Evolutionary conservation across 2,888 invertebrate genomes (phyloP), one percentile per base, ranked within the genome.

Genomic region (Heteropelma amictum): DNA sequence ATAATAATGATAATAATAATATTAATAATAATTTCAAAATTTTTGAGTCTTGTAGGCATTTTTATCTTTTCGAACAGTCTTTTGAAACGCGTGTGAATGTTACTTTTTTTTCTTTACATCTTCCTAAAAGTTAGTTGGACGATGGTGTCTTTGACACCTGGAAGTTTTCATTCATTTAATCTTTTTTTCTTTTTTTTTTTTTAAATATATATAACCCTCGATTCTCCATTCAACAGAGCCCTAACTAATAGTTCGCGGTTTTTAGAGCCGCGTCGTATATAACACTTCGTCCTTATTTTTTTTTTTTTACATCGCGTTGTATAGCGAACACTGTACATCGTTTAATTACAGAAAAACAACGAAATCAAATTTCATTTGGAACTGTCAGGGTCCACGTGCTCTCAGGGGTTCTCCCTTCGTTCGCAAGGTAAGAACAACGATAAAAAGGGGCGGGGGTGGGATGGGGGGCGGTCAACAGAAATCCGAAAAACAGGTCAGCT

Each of bases 91-190:
- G 85, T 86, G 85, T 85, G 82, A 83, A 84, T 84, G 84, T 83
- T 79, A 78, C 21, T 45, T 63, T 70, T 53, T 79, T 80, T 64
- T 72, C 58, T 40, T 40, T 40, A 54, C 45, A 73, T 75, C 81
- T 83, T 83, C 82, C 85, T 88, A 88, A 86, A 81, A 86, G 77
- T 86, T 88, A 87, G 81, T 83, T 88, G 89, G 88, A 87, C 88
- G 86, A 87, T 84, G 85, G 85, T 84, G 86, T 87, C 84, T 85
- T 77, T 47, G 85, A 88, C 88, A 82, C 86, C 86, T 84, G 86
- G 84, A 87, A 86, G 85, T 85, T 82, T 81, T 71, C 73, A 56
- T 58, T 74, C 74, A 72, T 63, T 70, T 63, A 47, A 7, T 73
- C 71, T 72, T 71, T 72, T 69, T 54, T 67, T 56, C 63, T 70